phyloP scores from a whole-genome alignment of 2,888 invertebrate species.

The Anoncus sp. region DNA sequence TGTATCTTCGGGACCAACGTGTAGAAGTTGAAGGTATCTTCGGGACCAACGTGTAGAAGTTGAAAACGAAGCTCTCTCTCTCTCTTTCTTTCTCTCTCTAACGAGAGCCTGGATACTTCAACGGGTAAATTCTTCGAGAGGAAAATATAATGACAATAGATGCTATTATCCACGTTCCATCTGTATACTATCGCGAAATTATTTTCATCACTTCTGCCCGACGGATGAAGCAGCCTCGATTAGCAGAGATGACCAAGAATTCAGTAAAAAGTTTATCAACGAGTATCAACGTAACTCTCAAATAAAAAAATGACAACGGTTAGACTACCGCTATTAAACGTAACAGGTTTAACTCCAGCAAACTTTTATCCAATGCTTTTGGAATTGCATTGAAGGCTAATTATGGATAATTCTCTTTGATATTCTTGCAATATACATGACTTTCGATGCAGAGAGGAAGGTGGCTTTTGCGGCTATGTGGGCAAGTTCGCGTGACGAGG shows the following conservation, averaged over 20 bases:
- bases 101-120: constrained; percentile 17
- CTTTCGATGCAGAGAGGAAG: constrained; percentile 30
- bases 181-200: background rate
- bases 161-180: background rate
- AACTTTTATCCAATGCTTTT: background rate
- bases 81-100: background rate
- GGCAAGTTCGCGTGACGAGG: constrained; percentile 59
- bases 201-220: too few species aligned
- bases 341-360: too few species aligned
- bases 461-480: constrained; percentile 31
- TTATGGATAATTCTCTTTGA: background rate
- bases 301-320: too few species aligned
- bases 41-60: constrained; percentile 10
- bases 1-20: background rate
- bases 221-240: too few species aligned
- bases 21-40: too few species aligned
- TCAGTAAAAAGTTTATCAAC: background rate
- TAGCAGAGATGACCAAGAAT: too few species aligned
- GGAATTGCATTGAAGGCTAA: background rate
- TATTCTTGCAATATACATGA: constrained; percentile 1
- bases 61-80: constrained; percentile 24
- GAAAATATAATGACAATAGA: background rate
- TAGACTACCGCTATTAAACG: too few species aligned
- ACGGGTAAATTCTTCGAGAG: background rate
- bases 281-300: too few species aligned